Base-by-base conservation (phyloP, 2,113 vertebrate species). In the Nothocercus julius region DNA sequence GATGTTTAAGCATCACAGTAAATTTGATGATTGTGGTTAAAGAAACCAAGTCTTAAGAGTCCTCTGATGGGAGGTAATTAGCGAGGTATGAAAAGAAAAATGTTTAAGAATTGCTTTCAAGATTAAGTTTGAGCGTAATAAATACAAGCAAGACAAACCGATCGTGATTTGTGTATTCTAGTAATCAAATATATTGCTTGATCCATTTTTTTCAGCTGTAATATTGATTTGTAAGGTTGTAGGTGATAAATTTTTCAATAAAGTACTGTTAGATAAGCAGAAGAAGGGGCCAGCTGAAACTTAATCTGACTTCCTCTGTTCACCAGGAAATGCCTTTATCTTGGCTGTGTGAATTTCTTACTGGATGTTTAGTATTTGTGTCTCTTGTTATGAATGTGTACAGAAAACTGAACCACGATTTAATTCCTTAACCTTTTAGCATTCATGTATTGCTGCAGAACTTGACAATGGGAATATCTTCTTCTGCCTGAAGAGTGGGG, bases 211-310 rank as follows among this genome's bases (percentile, higher is more conserved):
- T 70, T 80, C 16, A 62, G 40, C 27, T 62, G 3, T 51, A 36
- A 22, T 91, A 44, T 51, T 77, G 82, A 77, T 82, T 93, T 61
- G 73, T 94, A 63, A 77, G 82, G 87, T 82, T 59, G 80, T 21
- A n/a, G 63, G 75, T 92, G 74, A 82, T 87, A 56, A 85, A 83
- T 95, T 95, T 95, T 93, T 59, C 54, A 85, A 67, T 80, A 78
- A 96, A 95, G 80, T 94, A 85, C 64, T 94, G 51, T 87, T 92
- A 85, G 68, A 82, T 62, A 91, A 92, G 81, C 84, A 95, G 63
- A 61, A 69, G 59, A 84, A 75, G 45, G n/a, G 47, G 68, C 42
- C 85, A 94, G 28, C 28, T 93, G 92, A 94, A 96, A 97, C 58
- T 84, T 88, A 88, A 89, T 92, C 73, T 40, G 6, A 2, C 54